phyloP scores from a whole-genome alignment of 2,797 vertebrate genomes.

The Parambassis ranga region DNA sequence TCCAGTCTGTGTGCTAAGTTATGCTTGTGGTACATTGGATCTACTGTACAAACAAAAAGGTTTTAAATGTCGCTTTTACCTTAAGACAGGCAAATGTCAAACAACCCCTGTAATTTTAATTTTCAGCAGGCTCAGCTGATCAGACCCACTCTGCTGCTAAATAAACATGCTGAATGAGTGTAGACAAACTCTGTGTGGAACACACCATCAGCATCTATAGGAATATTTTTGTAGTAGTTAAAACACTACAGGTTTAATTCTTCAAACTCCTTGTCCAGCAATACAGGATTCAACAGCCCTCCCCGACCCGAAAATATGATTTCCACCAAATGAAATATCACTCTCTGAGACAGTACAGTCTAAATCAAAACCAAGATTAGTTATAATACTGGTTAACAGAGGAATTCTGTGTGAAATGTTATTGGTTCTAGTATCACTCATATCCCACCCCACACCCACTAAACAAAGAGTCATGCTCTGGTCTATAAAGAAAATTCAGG shows the following conservation, averaged over 20 bases:
- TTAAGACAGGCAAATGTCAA: no score
- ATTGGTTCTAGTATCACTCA: constrained; percentile 7
- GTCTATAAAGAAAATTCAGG: constrained; percentile 41
- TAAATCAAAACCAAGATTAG: constrained; percentile 24
- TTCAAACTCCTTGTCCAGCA: constrained; percentile 47
- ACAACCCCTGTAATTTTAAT: background rate
- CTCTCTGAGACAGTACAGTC: constrained; percentile 6
- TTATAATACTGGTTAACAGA: constrained; percentile 8
- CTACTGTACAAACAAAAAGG: background rate
- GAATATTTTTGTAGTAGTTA: constrained; percentile 57
- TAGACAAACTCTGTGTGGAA: constrained; percentile 11
- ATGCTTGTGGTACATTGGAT: no score
- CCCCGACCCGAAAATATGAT: background rate
- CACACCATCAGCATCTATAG: constrained; percentile 10
- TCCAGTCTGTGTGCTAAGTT: no score
- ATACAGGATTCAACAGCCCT: constrained; percentile 8
- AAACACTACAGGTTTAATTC: constrained; percentile 70
- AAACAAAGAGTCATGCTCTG: constrained; percentile 24
- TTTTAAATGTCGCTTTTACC: no score
- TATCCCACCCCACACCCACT: constrained; percentile 13
- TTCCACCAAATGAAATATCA: constrained; percentile 20
- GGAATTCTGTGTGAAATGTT: constrained; percentile 24
- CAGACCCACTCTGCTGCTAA: background rate
- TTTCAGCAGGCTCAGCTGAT: constrained; percentile 1
- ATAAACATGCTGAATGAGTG: constrained; percentile 25